These are phyloP conservation scores for Hypotaenidia philippensis DNA, from an alignment of 2,797 vertebrate species.

Conservation along the genomic window DNA sequence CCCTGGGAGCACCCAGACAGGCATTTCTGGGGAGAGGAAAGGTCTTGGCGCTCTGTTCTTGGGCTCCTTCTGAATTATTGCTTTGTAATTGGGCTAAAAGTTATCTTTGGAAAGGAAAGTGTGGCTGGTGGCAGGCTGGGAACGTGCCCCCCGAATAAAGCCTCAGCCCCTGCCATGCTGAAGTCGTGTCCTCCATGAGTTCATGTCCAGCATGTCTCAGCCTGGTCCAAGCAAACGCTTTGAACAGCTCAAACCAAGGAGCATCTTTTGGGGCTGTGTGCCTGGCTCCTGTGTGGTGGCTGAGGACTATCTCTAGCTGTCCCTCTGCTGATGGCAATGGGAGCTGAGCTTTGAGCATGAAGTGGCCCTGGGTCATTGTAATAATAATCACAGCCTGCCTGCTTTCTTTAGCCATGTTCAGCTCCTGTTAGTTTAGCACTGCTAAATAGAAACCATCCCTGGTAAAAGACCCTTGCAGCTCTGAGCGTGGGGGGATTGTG, in stretches of 20 bases:
- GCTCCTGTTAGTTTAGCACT: neutral
- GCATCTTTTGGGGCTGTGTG: fast-evolving
- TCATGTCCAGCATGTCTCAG: neutral
- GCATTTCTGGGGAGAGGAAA: neutral
- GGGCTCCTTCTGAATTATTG: neutral
- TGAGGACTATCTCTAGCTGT: neutral
- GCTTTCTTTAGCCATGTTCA: neutral
- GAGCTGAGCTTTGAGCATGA: neutral
- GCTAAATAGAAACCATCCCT: neutral
- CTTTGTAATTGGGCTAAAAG: neutral
- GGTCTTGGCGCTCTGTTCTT: neutral
- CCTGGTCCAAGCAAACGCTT: fast-evolving
- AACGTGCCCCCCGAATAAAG: fast-evolving
- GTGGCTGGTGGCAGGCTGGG: neutral
- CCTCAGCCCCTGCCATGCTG: neutral
- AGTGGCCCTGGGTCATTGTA: neutral
- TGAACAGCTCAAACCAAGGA: neutral
- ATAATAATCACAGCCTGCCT: neutral
- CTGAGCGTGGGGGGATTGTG: neutral
- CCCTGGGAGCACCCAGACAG: fast-evolving
- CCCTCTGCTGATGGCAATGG: neutral
- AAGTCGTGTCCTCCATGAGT: fast-evolving
- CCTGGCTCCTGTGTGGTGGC: fast-evolving
- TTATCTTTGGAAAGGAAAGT: neutral
- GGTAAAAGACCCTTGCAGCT: neutral